Evolutionary conservation across 2,888 invertebrate species (phyloP), one percentile per base, ranked within the genome.

Genomic region (Chalcis sispes): DNA sequence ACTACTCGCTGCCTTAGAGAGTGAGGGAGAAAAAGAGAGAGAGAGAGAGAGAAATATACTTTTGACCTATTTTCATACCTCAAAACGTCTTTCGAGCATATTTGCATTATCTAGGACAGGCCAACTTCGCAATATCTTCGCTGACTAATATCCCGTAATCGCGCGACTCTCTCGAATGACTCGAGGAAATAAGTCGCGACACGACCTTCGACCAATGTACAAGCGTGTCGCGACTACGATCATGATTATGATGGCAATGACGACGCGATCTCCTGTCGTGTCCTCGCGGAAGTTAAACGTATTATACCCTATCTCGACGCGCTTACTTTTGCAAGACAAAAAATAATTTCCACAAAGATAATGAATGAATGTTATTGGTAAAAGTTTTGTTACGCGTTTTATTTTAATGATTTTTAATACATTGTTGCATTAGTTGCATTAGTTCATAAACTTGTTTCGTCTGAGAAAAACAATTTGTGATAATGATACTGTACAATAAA

Each of bases 341-440:
- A 65, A 77, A 72, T 62, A 52, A 67, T 66, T 72, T 75, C 72
- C 62, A 66, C 58, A 3, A 10, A 40, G 27, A 36, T 5, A 59
- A n/a, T n/a, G 27, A 40, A 76, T 67, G 66, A 76, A 56, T 76
- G 52, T 59, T 66, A 61, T 76, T 70, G 58, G 72, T 15, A 67
- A 69, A 72, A 76, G 71, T 71, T 61, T 50, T 2, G 15, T 36
- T 15, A 20, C 29, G 18, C 15, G n/a, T n/a, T n/a, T n/a, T n/a
- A n/a, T n/a, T n/a, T n/a, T n/a, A n/a, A n/a, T n/a, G n/a, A n/a
- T 23, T 13, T 13, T 1, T 27, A 23, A 20, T 62, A n/a, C 42
- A 48, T 58, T 18, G 10, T 15, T 48, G 3, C 46, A 36, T 27
- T 4, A 61, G 36, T 29, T 71, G 7, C n/a, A 13, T 1, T 15